Evolutionary conservation across 2,113 vertebrate genomes (phyloP).

Genomic region (Vombatus ursinus): DNA sequence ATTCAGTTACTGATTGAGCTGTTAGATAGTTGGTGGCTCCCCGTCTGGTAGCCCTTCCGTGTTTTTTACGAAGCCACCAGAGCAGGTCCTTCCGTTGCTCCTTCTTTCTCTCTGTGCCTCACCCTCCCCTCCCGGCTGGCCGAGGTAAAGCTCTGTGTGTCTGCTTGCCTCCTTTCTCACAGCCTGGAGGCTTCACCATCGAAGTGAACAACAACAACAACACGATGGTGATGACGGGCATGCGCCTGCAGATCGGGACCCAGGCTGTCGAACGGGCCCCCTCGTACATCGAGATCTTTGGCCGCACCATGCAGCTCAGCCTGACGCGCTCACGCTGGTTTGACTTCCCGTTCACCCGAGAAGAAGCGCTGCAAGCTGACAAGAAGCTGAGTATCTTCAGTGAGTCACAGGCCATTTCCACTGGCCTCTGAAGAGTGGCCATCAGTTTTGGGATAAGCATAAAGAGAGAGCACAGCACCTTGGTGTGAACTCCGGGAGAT

Average conservation of each 20-base stretch:
- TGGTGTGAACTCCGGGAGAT: not conserved
- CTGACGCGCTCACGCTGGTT: conserved; percentile 98
- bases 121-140: not conserved
- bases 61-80: not conserved
- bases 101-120: not conserved
- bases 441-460: not conserved
- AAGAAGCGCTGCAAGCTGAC: conserved; percentile 98
- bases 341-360: conserved; percentile 97
- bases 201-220: conserved; percentile 97
- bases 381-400: conserved; percentile 98
- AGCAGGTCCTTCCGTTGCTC: not conserved
- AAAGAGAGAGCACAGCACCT: not conserved
- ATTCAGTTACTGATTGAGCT: not conserved
- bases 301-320: conserved; percentile 98
- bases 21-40: not conserved
- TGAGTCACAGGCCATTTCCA: conserved; percentile 79
- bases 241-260: conserved; percentile 96
- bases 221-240: conserved; percentile 99
- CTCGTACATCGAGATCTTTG: conserved; percentile 96
- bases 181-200: conserved; percentile 98
- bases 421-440: not conserved
- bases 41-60: not conserved
- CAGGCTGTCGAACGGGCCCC: conserved; percentile 96
- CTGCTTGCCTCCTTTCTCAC: not conserved
- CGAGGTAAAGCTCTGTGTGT: not conserved